Evolutionary conservation across 2,113 vertebrate genomes (phyloP), one percentile per base, ranked within the genome.

Genomic region (Electrona antarctica): DNA sequence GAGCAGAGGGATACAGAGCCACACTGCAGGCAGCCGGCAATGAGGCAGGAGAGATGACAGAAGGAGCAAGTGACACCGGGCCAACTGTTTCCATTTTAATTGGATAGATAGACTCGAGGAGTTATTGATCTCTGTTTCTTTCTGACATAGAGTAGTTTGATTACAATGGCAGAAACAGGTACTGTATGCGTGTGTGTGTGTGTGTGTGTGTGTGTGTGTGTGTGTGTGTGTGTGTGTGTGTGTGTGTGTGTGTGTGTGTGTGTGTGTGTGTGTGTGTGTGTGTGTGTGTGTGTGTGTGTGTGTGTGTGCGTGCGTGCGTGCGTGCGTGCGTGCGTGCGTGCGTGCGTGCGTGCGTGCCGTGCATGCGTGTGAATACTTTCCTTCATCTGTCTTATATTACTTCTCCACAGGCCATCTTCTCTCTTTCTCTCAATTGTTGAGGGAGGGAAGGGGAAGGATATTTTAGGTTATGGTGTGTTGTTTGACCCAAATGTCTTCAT

Each of bases 1-100:
- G 78, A 75, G 74, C 74, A 67, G 67, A 84, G 77, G 80, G 87
- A 85, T 82, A 78, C 68, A 58, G 57, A 79, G 71, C 72, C 0
- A 14, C 61, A 71, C 62, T 74, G 10, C 33, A 41, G 6, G 21
- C 67, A 46, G 76, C 64, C 60, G 65, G 58, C 14, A 56, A 64
- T 11, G 71, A 81, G 70, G 78, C 74, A 68, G 50, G 1, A 15
- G 33, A 72, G 68, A 69, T 46, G 50, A 71, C 56, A 47, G 71
- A 64, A 78, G 66, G 70, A 15, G 64, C 73, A 14, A 51, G 67
- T 77, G 63, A 74, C 41, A 1, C 41, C 13, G 29, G 8, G 33
- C 0, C 8, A 7, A 48, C 7, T n/a, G 58, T 3, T 8, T 13
- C 33, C 3, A 62, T 1, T 58, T n/a, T 47, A 59, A 61, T 28